phyloP scores from a whole-genome alignment of 2,113 vertebrate species.

The Syrmaticus mikado region DNA sequence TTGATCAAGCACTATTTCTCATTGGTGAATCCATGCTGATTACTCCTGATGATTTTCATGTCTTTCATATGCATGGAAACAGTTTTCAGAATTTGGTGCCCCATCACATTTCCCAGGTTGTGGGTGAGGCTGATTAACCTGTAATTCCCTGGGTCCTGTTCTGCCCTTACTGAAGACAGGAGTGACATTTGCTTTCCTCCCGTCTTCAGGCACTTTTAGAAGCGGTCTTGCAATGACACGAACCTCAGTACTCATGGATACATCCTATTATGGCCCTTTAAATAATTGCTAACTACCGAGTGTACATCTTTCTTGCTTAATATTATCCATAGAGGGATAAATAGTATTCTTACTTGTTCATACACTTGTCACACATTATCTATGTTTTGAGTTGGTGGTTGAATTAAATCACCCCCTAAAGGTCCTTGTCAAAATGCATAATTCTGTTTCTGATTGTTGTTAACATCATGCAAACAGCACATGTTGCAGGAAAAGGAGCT shows the following conservation, averaged over 20 bases:
- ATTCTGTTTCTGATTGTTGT: background rate
- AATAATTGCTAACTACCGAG: background rate
- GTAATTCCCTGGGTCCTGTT: background rate
- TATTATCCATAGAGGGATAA: background rate
- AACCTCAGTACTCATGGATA: background rate
- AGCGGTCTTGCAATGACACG: background rate
- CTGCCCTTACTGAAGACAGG: background rate
- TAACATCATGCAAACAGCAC: background rate
- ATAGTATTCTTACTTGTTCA: fast-evolving
- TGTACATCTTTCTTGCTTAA: background rate
- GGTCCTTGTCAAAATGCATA: background rate
- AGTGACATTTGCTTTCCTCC: background rate
- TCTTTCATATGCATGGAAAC: background rate
- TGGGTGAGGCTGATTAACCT: background rate
- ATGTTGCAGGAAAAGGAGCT: background rate
- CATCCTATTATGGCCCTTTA: background rate
- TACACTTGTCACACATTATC: background rate
- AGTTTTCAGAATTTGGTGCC: background rate
- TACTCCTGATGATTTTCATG: background rate
- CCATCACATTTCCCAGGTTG: background rate
- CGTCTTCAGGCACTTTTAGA: too few relatives aligned
- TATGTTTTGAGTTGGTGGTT: background rate
- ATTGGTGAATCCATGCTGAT: background rate
- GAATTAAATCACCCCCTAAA: fast-evolving
- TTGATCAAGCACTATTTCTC: too few relatives aligned